Evolutionary conservation across 2,113 vertebrate species (phyloP).

Genomic region (Caranx melampygus): DNA sequence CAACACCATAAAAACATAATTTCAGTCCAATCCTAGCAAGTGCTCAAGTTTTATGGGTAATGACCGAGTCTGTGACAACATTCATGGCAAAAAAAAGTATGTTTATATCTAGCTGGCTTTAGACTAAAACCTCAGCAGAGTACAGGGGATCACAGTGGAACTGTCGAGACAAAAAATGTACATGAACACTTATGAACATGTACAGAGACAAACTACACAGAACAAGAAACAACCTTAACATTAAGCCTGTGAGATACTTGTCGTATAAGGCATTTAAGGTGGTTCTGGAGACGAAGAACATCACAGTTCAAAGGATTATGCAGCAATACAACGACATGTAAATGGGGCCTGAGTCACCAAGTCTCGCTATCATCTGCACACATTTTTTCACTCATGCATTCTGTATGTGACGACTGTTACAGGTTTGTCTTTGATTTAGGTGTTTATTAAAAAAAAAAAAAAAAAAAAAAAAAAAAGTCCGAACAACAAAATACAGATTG

Average conservation of each 20-base stretch:
- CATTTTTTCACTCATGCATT: slow-evolving; percentile 30
- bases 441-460: slow-evolving; percentile 15
- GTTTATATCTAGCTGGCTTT: slow-evolving; percentile 32
- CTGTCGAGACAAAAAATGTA: slow-evolving; percentile 56
- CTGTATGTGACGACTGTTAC: slow-evolving; percentile 41
- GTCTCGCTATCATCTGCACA: slow-evolving; percentile 43
- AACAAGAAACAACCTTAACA: slow-evolving; percentile 62
- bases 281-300: slow-evolving; percentile 69
- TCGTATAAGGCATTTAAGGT: slow-evolving; percentile 85
- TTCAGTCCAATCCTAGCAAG: slow-evolving; percentile 23
- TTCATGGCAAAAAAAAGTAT: slow-evolving; percentile 38
- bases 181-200: slow-evolving; percentile 15
- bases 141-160: slow-evolving; percentile 81
- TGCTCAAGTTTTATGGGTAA: slow-evolving; percentile 36
- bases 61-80: slow-evolving; percentile 40
- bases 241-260: slow-evolving; percentile 66
- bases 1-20: slow-evolving; percentile 31
- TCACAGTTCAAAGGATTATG: slow-evolving; percentile 69
- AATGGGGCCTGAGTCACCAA: slow-evolving; percentile 71
- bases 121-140: slow-evolving; percentile 45
- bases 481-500: slow-evolving; percentile 47
- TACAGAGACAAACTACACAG: slow-evolving; percentile 43
- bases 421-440: slow-evolving; percentile 55
- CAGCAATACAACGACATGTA: slow-evolving; percentile 62
- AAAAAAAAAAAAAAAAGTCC: slow-evolving; percentile 30